These are phyloP conservation scores for Pseudonaja textilis DNA, from an alignment of 2,113 vertebrate genomes.

Conservation along the genomic window DNA sequence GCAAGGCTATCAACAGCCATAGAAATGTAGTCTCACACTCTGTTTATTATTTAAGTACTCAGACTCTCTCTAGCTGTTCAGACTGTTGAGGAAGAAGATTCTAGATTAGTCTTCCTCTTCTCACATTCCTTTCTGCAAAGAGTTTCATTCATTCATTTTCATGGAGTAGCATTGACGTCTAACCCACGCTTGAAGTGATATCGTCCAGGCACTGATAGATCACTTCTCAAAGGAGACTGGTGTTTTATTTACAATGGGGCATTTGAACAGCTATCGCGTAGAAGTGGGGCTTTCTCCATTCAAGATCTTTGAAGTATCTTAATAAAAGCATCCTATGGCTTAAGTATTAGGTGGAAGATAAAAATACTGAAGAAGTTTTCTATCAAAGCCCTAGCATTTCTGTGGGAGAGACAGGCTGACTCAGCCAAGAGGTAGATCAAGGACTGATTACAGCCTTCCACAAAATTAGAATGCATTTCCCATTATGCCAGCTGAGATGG, in stretches of 20 bases:
- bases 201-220: not conserved
- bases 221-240: not conserved
- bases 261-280: not conserved
- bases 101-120: not conserved
- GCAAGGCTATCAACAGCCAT: not conserved
- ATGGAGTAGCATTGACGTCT: not conserved
- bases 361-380: not conserved
- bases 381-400: not conserved
- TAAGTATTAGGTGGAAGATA: not conserved
- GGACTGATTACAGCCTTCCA: not conserved
- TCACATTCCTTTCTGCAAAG: not conserved
- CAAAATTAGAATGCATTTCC: not conserved
- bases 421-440: not conserved
- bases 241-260: not conserved
- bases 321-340: not conserved
- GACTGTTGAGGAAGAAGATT: not conserved
- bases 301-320: not conserved
- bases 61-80: not conserved
- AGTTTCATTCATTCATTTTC: not conserved
- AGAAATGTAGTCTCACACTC: not conserved
- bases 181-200: not conserved
- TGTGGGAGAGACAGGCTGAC: not conserved
- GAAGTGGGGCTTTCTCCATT: not conserved
- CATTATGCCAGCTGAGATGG: not conserved
- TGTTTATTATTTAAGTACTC: not conserved